Conservation (phyloP, 2,888 invertebrate genomes). For the Cynaeus angustus region DNA sequence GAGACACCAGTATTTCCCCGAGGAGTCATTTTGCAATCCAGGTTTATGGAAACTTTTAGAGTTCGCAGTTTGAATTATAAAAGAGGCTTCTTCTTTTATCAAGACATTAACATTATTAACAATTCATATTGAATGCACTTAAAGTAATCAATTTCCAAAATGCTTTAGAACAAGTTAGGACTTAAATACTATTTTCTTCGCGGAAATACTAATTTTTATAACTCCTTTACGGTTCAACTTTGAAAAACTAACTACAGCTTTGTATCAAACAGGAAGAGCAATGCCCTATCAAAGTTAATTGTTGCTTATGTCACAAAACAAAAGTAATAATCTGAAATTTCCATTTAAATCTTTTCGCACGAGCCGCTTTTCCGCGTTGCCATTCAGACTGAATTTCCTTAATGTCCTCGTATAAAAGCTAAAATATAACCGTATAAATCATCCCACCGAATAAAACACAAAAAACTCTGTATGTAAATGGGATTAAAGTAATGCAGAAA, state of each 20-base stretch:
- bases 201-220: too few relatives aligned
- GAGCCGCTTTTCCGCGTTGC: constrained; percentile 10
- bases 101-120: too few relatives aligned
- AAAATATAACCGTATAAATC: constrained; percentile 27
- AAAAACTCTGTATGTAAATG: constrained; percentile 28
- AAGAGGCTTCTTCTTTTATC: neutral
- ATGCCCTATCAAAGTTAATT: constrained; percentile 4
- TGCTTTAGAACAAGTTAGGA: too few relatives aligned
- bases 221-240: too few relatives aligned
- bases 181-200: too few relatives aligned
- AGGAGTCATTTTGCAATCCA: constrained; percentile 6
- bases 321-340: constrained; percentile 12
- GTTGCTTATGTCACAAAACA: constrained; percentile 2
- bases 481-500: constrained; percentile 19
- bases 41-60: constrained; percentile 15
- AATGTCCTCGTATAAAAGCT: constrained; percentile 23
- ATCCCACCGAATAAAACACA: constrained; percentile 16
- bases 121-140: too few relatives aligned
- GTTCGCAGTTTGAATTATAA: constrained; percentile 12
- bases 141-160: too few relatives aligned
- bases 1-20: neutral
- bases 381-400: constrained; percentile 28
- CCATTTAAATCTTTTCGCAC: constrained; percentile 16
- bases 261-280: too few relatives aligned
- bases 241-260: too few relatives aligned